Evolutionary conservation across 1,140 invertebrate genomes (phyloP), one percentile per base, ranked within the genome.

Genomic region (Calliphora vicina): DNA sequence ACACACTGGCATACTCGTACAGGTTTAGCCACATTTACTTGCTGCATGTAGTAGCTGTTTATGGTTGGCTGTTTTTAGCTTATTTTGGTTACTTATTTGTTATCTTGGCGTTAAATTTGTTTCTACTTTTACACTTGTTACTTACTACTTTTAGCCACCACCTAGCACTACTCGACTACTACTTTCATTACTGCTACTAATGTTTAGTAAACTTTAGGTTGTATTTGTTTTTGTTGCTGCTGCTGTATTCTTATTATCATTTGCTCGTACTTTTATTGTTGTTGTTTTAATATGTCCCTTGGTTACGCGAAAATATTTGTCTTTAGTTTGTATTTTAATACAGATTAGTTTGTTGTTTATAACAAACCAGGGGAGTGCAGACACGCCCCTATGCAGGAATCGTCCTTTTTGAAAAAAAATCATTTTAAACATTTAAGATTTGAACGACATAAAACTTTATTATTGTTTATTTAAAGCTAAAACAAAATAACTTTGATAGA

Each of bases 31-130:
- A 29, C 10, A 35, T 35, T 35, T 35, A 35, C 35, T 35, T 35
- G 5, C 10, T 35, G 6, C 35, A n/a, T 15, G 50, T 57, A n/a
- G n/a, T n/a, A n/a, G 15, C 50, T n/a, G 15, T n/a, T 23, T 67
- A 67, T 67, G 61, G 61, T 67, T 67, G 61, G 61, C 61, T 67
- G 61, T 67, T 67, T 23, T 67, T 67, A 2, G 50, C 20, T 67
- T 67, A 23, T 67, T 67, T 78, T 43, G 35, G 74, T 78, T 78
- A 78, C 17, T 78, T 78, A 20, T 43, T 78, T 78, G 35, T 43
- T 78, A 78, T 78, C 74, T 78, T 78, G 35, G 74, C 74, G 74
- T 78, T 78, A 78, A 78, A 78, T 78, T 78, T 78, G 74, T 78
- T 78, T 78, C 35, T 23, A 76, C 73, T 76, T 76, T 76, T 29